phyloP scores from a whole-genome alignment of 2,113 vertebrate genomes.

The Rafetus swinhoei region DNA sequence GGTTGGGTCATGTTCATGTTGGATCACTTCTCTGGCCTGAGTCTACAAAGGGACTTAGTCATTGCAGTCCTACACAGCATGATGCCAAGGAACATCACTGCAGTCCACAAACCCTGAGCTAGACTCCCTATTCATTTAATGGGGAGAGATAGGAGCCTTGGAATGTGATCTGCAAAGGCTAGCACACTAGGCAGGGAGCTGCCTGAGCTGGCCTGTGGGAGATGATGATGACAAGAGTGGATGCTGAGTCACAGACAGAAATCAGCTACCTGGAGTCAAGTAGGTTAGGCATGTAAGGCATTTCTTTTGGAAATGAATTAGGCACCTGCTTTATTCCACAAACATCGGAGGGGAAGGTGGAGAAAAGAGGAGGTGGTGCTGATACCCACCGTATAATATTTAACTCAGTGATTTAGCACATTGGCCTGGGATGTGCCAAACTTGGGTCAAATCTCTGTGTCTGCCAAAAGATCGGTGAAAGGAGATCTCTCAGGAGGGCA shows the following conservation, averaged over 20 bases:
- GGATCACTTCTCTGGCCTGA: background rate
- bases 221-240: background rate
- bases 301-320: background rate
- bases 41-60: background rate
- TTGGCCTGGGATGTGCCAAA: too few species aligned
- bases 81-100: background rate
- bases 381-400: too few species aligned
- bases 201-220: background rate
- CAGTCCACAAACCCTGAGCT: background rate
- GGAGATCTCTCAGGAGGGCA: too few species aligned
- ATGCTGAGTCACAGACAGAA: background rate
- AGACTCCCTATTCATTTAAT: background rate
- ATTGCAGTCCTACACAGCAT: background rate
- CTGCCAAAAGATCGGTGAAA: too few species aligned
- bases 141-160: background rate
- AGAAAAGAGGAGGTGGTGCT: too few species aligned
- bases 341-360: too few species aligned
- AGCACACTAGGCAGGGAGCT: background rate
- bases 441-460: too few species aligned
- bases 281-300: background rate
- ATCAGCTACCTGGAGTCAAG: background rate
- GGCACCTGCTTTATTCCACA: too few species aligned
- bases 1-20: rapidly evolving
- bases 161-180: background rate
- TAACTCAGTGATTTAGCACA: too few species aligned